These are phyloP conservation scores for Rattus norvegicus DNA, from an alignment of 2,113 vertebrate genomes.

Conservation along the genomic window DNA sequence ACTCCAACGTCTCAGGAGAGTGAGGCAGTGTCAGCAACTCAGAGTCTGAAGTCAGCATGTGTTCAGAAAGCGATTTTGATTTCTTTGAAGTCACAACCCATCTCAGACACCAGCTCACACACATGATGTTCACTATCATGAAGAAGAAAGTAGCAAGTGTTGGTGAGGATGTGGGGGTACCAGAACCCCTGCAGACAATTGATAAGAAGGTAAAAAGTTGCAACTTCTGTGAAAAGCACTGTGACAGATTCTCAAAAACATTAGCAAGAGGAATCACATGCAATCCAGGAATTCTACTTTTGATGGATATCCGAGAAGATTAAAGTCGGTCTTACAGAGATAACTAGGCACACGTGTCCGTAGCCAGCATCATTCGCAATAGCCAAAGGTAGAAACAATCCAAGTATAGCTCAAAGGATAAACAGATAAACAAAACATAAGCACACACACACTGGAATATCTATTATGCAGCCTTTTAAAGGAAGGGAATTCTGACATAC, in stretches of 20 bases:
- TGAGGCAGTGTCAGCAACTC: not conserved
- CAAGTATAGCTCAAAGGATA: not conserved
- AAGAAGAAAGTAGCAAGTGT: not conserved
- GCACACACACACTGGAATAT: not conserved
- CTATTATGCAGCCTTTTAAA: not conserved
- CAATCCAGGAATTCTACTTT: not conserved
- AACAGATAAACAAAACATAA: not conserved
- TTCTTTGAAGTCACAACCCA: not conserved
- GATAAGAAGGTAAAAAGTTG: not conserved
- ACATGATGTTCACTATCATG: too few relatives aligned
- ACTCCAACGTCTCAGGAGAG: not conserved
- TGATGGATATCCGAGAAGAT: not conserved
- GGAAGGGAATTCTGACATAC: not conserved
- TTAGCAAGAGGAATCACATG: not conserved
- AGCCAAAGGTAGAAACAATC: not conserved
- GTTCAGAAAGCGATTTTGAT: not conserved
- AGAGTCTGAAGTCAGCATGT: not conserved
- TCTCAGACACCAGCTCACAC: not conserved
- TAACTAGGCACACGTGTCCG: not conserved
- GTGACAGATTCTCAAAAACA: not conserved
- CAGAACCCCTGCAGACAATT: not conserved
- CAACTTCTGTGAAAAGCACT: not conserved
- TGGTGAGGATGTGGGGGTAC: not conserved
- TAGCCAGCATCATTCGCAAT: not conserved
- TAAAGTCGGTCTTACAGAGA: not conserved